Conservation (phyloP, 2,888 invertebrate genomes). For the Dryococelus australis region DNA sequence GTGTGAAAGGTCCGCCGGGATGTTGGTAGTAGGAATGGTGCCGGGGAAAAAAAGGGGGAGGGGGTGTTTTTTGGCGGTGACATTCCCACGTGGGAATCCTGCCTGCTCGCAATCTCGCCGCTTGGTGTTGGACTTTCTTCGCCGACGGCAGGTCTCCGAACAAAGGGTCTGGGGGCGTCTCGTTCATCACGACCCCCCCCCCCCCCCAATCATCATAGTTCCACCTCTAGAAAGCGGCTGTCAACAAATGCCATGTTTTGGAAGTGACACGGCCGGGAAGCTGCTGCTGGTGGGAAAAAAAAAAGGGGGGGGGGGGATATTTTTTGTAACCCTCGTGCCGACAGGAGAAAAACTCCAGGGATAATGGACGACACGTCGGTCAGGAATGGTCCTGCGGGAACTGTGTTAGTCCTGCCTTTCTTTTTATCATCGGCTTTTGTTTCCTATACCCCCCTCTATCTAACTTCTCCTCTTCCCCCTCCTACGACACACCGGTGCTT, state of each 20-base stretch:
- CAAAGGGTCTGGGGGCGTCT: background rate
- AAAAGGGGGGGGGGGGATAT: background rate
- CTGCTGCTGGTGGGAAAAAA: background rate
- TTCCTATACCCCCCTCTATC: too few relatives aligned
- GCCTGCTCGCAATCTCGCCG: too few relatives aligned
- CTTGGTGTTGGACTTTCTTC: too few relatives aligned
- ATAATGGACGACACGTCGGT: background rate
- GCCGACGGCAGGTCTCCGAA: background rate
- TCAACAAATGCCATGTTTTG: slow-evolving; percentile 16
- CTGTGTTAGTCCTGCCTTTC: too few relatives aligned
- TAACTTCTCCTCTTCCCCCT: too few relatives aligned
- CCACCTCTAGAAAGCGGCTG: background rate
- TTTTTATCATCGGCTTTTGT: too few relatives aligned
- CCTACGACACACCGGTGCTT: too few relatives aligned
- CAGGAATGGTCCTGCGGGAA: background rate
- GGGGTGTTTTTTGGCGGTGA: too few relatives aligned
- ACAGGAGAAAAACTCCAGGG: background rate
- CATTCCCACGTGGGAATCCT: background rate
- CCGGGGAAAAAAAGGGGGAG: too few relatives aligned
- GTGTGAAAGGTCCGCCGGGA: too few relatives aligned
- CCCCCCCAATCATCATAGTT: too few relatives aligned
- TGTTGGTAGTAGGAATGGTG: too few relatives aligned
- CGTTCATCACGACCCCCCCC: background rate
- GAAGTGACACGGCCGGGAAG: background rate
- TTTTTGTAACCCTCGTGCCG: background rate